Percentiles rank a stretch among this genome's conserved stretches.
phyloP scores from a whole-genome alignment of 2,888 invertebrate genomes.

The Sialis lutaria region DNA sequence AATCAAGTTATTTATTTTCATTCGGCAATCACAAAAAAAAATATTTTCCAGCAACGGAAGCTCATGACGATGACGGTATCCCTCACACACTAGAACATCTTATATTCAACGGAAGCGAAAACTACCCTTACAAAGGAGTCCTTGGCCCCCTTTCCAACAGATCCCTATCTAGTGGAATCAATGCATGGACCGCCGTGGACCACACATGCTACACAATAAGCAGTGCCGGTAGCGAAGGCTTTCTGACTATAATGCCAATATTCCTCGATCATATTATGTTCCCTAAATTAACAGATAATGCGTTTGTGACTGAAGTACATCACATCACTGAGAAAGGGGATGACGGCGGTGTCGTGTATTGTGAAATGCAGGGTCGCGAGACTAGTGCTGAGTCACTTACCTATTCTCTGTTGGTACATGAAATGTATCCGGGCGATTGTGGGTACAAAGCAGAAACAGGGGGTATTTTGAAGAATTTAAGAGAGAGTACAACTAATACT shows the following conservation, averaged over 20 bases:
- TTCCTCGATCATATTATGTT: slow-evolving; percentile 80
- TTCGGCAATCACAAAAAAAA: too few relatives aligned
- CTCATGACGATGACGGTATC: slow-evolving; percentile 79
- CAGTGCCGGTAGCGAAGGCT: slow-evolving; percentile 75
- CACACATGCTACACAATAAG: slow-evolving; percentile 82
- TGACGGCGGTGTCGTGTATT: slow-evolving; percentile 89
- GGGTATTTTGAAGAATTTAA: slow-evolving; percentile 67
- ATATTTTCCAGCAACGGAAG: slow-evolving; percentile 64
- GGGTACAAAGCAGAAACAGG: slow-evolving; percentile 78
- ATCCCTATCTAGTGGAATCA: slow-evolving; percentile 80
- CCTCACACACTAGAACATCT: slow-evolving; percentile 88
- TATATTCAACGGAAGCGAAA: slow-evolving; percentile 76
- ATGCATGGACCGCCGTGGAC: slow-evolving; percentile 77
- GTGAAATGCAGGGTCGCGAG: slow-evolving; percentile 82
- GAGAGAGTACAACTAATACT: slow-evolving; percentile 60
- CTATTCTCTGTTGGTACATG: slow-evolving; percentile 42
- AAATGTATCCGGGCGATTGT: slow-evolving; percentile 62
- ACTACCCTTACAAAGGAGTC: slow-evolving; percentile 80
- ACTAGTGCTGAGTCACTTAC: slow-evolving; percentile 61
- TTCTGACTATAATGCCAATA: slow-evolving; percentile 70
- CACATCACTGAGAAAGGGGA: slow-evolving; percentile 77
- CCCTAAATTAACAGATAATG: slow-evolving; percentile 66
- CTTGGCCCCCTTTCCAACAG: slow-evolving; percentile 77
- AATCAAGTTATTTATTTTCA: too few relatives aligned
- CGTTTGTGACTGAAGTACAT: slow-evolving; percentile 79